phyloP scores from a whole-genome alignment of 2,888 invertebrate genomes.

The Junonia oenone region DNA sequence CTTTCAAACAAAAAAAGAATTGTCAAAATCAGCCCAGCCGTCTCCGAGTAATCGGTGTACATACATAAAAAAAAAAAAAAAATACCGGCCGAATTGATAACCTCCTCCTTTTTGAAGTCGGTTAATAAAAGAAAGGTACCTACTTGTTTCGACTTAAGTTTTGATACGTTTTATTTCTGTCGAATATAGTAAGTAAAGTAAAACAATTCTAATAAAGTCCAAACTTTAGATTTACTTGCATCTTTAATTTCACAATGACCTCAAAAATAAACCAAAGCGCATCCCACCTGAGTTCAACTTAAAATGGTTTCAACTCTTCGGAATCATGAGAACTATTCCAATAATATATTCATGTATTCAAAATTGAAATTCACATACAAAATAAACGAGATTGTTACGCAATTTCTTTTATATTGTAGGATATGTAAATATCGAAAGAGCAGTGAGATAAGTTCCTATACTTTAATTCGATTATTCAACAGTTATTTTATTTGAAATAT shows the following conservation, averaged over 20 bases:
- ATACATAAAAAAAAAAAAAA: too few relatives aligned
- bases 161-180: too few relatives aligned
- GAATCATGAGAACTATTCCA: constrained; percentile 5
- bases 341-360: constrained; percentile 27
- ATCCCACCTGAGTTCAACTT: background rate
- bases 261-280: background rate
- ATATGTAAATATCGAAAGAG: constrained; percentile 3
- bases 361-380: background rate
- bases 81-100: too few relatives aligned
- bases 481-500: background rate
- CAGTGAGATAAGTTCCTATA: constrained; percentile 1
- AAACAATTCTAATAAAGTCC: too few relatives aligned
- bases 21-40: too few relatives aligned
- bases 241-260: background rate
- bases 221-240: too few relatives aligned
- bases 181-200: too few relatives aligned
- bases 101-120: too few relatives aligned
- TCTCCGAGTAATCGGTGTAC: too few relatives aligned
- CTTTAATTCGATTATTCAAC: background rate
- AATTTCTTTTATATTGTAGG: constrained; percentile 1
- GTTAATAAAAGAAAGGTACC: too few relatives aligned
- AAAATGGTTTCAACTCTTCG: background rate
- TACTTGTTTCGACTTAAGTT: too few relatives aligned
- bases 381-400: background rate
- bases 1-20: too few relatives aligned